These are phyloP conservation scores for Agrochola lychnidis DNA, from an alignment of 2,888 invertebrate species.

Conservation along the genomic window DNA sequence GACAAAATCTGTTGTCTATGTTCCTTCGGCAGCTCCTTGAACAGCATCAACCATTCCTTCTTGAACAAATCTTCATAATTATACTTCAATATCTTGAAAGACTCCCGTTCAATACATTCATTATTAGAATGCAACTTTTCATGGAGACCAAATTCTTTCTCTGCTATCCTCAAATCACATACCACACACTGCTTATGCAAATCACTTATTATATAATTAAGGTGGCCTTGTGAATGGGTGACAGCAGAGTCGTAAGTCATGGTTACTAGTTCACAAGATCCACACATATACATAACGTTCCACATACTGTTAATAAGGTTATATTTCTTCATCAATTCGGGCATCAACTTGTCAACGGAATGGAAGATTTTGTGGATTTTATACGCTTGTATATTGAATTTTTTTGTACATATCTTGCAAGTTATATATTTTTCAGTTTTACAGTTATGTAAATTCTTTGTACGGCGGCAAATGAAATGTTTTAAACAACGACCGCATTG, in stretches of 20 bases:
- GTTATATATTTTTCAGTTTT: slow-evolving; percentile 44
- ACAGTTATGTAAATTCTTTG: slow-evolving; percentile 60
- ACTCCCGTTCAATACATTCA: slow-evolving; percentile 48
- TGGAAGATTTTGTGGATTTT: slow-evolving; percentile 69
- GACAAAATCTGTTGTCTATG: slow-evolving; percentile 51
- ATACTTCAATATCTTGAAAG: slow-evolving; percentile 74
- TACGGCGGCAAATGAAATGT: slow-evolving; percentile 57
- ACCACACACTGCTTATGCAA: slow-evolving; percentile 68
- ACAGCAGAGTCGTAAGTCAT: slow-evolving; percentile 78
- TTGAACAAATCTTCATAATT: slow-evolving; percentile 68
- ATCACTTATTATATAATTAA: slow-evolving; percentile 62
- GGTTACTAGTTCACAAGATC: slow-evolving; percentile 69
- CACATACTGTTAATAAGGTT: slow-evolving; percentile 73
- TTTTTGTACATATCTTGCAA: slow-evolving; percentile 70
- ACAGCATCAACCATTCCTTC: slow-evolving; percentile 73
- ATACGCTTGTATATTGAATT: slow-evolving; percentile 66
- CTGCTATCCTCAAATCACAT: slow-evolving; percentile 75
- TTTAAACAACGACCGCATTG: slow-evolving; percentile 71
- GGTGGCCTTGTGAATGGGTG: slow-evolving; percentile 78
- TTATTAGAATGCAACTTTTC: slow-evolving; percentile 68
- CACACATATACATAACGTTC: slow-evolving; percentile 78
- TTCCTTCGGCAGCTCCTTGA: slow-evolving; percentile 64
- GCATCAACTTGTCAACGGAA: slow-evolving; percentile 28
- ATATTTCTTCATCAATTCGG: slow-evolving; percentile 76
- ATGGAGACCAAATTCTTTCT: slow-evolving; percentile 70